phyloP scores from a whole-genome alignment of 2,797 vertebrate genomes.

The Aeoliscus strigatus region DNA sequence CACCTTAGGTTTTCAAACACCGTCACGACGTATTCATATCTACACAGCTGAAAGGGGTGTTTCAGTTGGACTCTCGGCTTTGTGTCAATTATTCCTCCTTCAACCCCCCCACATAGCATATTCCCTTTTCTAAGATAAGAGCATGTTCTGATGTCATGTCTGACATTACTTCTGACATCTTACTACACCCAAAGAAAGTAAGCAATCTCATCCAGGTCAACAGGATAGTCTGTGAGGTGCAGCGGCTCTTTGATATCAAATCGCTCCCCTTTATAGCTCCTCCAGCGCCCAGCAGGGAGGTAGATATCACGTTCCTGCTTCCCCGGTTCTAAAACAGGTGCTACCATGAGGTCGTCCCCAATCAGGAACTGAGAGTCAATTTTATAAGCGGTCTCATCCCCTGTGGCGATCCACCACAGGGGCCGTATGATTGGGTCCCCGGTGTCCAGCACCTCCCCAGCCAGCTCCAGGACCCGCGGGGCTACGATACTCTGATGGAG shows the following conservation, averaged over 20 bases:
- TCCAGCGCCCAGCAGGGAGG: slow-evolving; percentile 89
- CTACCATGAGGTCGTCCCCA: slow-evolving; percentile 93
- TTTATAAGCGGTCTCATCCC: slow-evolving; percentile 84
- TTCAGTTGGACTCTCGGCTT: too few relatives aligned
- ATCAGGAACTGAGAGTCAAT: slow-evolving; percentile 96
- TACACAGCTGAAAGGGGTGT: too few relatives aligned
- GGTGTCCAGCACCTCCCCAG: slow-evolving; percentile 83
- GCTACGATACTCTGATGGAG: slow-evolving; percentile 89
- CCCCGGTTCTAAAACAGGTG: slow-evolving; percentile 89
- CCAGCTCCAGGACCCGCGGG: slow-evolving; percentile 87
- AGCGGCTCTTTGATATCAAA: slow-evolving; percentile 85
- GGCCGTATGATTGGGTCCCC: slow-evolving; percentile 94
- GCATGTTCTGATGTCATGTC: not conserved
- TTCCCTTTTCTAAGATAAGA: slow-evolving; percentile 10
- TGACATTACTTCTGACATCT: slow-evolving; percentile 7
- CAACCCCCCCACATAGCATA: too few relatives aligned
- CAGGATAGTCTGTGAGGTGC: slow-evolving; percentile 87
- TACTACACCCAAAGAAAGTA: slow-evolving; percentile 85
- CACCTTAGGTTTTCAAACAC: too few relatives aligned
- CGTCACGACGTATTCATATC: too few relatives aligned
- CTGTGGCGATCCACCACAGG: slow-evolving; percentile 96
- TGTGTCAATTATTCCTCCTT: too few relatives aligned
- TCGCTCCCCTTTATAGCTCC: slow-evolving; percentile 90
- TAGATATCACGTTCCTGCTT: slow-evolving; percentile 94
- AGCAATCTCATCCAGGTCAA: slow-evolving; percentile 89